phyloP scores from a whole-genome alignment of 2,113 vertebrate genomes.

The Tachysurus vachellii region DNA sequence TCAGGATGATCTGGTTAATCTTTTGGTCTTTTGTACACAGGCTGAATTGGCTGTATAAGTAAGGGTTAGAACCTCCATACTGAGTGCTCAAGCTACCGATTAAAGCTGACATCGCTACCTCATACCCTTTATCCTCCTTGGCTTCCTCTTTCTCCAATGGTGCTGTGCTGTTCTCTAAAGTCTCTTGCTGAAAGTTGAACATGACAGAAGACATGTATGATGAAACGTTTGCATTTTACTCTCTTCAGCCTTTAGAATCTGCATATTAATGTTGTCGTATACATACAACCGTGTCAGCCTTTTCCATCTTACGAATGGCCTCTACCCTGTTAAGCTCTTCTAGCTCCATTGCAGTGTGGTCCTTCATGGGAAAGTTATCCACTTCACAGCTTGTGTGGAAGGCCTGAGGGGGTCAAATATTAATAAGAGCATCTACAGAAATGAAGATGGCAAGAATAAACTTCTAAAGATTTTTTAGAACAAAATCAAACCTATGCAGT shows the following conservation, averaged over 20 bases:
- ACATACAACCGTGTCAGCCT: conserved; percentile 71
- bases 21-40: conserved; percentile 85
- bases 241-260: not conserved
- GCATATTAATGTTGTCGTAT: not conserved
- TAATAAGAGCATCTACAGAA: not conserved
- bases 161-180: conserved; percentile 53
- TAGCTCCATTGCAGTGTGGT: conserved; percentile 72
- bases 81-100: conserved; percentile 81
- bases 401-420: conserved; percentile 66
- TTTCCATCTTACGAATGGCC: conserved; percentile 73
- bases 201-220: not conserved
- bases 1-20: conserved; percentile 83
- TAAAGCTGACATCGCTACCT: conserved; percentile 56
- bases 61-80: conserved; percentile 73
- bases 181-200: conserved; percentile 60
- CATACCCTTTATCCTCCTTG: conserved; percentile 60
- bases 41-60: conserved; percentile 81
- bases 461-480: not conserved
- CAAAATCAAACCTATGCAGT: not conserved
- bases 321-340: conserved; percentile 73
- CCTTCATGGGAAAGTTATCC: conserved; percentile 85
- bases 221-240: not conserved
- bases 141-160: conserved; percentile 58
- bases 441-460: not conserved
- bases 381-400: conserved; percentile 81